Conservation (phyloP, 2,797 vertebrate species). For the Dryobates pubescens region DNA sequence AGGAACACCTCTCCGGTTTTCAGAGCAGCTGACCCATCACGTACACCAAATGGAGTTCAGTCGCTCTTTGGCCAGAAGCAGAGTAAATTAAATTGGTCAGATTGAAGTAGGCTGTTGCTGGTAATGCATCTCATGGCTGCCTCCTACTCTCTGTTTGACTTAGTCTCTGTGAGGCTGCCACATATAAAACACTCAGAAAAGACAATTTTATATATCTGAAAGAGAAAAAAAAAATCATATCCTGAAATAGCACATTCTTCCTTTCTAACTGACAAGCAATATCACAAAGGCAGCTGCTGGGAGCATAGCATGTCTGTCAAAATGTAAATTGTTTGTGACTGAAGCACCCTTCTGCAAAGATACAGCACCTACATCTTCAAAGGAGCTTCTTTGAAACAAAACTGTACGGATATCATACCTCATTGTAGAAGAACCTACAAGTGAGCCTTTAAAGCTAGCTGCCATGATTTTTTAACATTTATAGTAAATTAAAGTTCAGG, state of each 20-base stretch:
- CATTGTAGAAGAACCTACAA: neutral
- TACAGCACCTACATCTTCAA: neutral
- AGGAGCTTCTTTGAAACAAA: conserved; percentile 11
- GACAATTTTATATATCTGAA: neutral
- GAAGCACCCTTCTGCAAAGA: neutral
- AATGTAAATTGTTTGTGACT: conserved; percentile 31
- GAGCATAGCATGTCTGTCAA: neutral
- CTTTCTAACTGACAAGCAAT: conserved; percentile 3
- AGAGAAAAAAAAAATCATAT: neutral
- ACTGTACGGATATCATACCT: neutral
- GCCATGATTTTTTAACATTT: neutral
- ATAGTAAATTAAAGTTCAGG: neutral
- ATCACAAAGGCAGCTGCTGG: conserved; percentile 12
- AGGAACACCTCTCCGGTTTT: neutral
- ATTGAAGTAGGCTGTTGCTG: neutral
- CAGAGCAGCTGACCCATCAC: neutral
- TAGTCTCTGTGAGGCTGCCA: neutral
- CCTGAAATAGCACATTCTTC: neutral
- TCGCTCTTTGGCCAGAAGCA: neutral
- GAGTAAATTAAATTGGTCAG: conserved; percentile 14
- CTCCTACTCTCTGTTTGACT: neutral
- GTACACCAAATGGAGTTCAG: neutral
- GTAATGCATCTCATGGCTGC: neutral
- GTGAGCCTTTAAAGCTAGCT: neutral
- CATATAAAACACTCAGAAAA: neutral